phyloP scores from a whole-genome alignment of 2,888 invertebrate species.

The Drosophila gaucha region DNA sequence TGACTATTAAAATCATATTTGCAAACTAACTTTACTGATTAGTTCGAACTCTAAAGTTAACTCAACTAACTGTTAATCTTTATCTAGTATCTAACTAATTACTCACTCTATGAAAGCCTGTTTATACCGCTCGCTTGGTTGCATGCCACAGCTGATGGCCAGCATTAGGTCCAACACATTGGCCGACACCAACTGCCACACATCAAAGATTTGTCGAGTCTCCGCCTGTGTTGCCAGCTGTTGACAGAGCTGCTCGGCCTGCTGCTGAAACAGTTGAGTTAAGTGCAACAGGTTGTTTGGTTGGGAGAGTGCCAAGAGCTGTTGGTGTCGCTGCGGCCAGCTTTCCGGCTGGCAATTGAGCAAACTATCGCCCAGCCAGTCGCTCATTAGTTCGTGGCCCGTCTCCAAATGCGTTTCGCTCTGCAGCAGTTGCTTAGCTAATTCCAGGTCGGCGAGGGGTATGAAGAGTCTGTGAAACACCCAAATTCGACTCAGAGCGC shows the following conservation, averaged over 20 bases:
- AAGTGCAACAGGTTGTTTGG: slow-evolving; percentile 26
- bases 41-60: background rate
- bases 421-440: slow-evolving; percentile 49
- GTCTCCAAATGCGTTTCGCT: slow-evolving; percentile 51
- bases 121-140: slow-evolving; percentile 44
- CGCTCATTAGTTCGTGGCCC: slow-evolving; percentile 56
- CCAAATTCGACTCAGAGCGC: slow-evolving; percentile 60
- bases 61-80: background rate
- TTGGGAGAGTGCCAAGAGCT: slow-evolving; percentile 35
- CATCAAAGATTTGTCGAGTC: slow-evolving; percentile 37
- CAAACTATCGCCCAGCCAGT: slow-evolving; percentile 47
- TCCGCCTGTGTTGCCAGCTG: slow-evolving; percentile 20
- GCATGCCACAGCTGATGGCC: slow-evolving; percentile 43
- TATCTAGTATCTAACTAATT: background rate
- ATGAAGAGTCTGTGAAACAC: slow-evolving; percentile 65
- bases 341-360: slow-evolving; percentile 44
- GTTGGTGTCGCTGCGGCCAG: slow-evolving; percentile 50
- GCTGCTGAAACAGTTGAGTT: slow-evolving; percentile 29
- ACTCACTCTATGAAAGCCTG: slow-evolving; percentile 45
- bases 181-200: slow-evolving; percentile 42
- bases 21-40: background rate
- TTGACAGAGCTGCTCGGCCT: slow-evolving; percentile 22
- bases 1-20: too few relatives aligned
- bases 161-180: slow-evolving; percentile 47
- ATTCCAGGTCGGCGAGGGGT: slow-evolving; percentile 60